phyloP scores from a whole-genome alignment of 2,797 vertebrate species.

The Sebastes trivittatus region DNA sequence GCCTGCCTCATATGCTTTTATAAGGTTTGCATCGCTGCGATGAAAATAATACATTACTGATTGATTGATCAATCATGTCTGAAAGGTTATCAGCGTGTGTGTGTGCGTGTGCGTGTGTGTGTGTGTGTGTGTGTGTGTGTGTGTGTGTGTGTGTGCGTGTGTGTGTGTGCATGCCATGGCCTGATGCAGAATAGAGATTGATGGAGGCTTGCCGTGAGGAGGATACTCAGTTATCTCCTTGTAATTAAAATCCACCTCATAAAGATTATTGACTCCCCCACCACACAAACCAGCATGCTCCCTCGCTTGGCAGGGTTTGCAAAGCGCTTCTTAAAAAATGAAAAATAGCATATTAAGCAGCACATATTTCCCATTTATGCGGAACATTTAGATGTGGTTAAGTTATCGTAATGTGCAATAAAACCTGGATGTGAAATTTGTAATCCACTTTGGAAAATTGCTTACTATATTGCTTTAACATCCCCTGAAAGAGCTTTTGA shows the following conservation, averaged over 20 bases:
- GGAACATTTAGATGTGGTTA: conserved; percentile 88
- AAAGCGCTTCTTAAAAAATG: conserved; percentile 83
- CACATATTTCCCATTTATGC: conserved; percentile 86
- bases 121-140: background rate
- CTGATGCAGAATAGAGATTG: conserved; percentile 81
- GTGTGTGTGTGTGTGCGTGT: background rate
- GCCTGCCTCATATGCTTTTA: conserved; percentile 58
- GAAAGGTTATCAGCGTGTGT: conserved; percentile 58
- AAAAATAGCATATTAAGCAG: conserved; percentile 86
- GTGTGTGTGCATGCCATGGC: conserved; percentile 11
- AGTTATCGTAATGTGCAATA: conserved; percentile 89
- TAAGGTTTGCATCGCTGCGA: conserved; percentile 61
- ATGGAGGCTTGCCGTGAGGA: conserved; percentile 79
- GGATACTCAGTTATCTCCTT: conserved; percentile 83
- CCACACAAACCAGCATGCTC: conserved; percentile 75
- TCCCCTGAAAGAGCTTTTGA: conserved; percentile 84
- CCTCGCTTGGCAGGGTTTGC: conserved; percentile 80
- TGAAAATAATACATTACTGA: conserved; percentile 78
- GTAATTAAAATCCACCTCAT: conserved; percentile 88
- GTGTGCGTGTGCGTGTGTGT: background rate
- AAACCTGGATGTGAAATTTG: conserved; percentile 87
- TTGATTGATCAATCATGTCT: conserved; percentile 78
- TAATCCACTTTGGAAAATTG: conserved; percentile 90
- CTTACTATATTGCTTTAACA: conserved; percentile 86
- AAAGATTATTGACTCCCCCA: conserved; percentile 86